Conservation (phyloP, 1,140 invertebrate genomes). For the Meloidogyne exigua region DNA sequence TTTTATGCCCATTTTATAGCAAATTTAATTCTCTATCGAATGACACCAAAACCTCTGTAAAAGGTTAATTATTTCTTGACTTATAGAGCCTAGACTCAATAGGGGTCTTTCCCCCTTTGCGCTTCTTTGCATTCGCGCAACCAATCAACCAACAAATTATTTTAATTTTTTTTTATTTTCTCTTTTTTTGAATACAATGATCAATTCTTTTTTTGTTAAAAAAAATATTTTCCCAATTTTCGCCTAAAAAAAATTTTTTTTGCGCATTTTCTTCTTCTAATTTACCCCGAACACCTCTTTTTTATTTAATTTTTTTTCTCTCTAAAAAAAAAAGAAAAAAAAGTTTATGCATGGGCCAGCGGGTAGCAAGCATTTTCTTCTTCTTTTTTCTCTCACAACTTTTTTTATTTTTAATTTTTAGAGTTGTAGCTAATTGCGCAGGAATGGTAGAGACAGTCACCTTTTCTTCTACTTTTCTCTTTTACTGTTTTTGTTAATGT, state of each 20-base stretch:
- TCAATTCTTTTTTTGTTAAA: not conserved
- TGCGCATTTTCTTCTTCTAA: not conserved
- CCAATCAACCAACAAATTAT: not conserved
- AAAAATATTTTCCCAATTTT: slow-evolving; percentile 3
- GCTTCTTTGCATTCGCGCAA: not conserved
- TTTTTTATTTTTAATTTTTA: not conserved
- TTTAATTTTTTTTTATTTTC: not conserved
- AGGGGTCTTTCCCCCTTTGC: not conserved
- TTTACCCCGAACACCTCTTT: not conserved
- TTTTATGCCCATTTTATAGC: not conserved
- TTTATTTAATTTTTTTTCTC: not conserved
- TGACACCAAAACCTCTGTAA: not conserved
- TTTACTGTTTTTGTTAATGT: not conserved
- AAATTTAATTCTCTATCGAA: not conserved
- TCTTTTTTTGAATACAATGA: not conserved
- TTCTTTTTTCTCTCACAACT: not conserved
- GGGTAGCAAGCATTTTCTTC: not conserved
- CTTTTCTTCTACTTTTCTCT: not conserved
- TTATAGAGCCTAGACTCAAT: not conserved
- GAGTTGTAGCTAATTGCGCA: slow-evolving; percentile 4
- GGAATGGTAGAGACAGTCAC: not conserved
- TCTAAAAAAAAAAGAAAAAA: not conserved
- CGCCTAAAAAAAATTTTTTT: not conserved
- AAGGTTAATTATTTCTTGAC: not conserved
- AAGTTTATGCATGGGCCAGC: not conserved